Evolutionary conservation across 2,797 vertebrate genomes (phyloP).

Genomic region (Poeciliopsis gracilis): DNA sequence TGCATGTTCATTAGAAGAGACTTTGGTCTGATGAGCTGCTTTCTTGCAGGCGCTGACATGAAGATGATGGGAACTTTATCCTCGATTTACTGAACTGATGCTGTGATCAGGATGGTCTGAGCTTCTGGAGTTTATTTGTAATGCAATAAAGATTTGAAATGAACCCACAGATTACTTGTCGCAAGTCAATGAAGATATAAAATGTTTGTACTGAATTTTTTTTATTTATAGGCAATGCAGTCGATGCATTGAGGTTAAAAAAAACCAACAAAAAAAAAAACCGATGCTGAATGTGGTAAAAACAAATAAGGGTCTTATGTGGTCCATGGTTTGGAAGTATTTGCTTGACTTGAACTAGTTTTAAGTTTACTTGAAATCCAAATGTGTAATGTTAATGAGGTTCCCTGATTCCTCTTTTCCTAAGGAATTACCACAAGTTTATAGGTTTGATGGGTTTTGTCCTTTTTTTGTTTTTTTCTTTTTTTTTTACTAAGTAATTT

Average conservation of each 20-base stretch:
- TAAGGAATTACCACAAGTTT: too few relatives aligned
- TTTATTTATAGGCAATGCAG: too few relatives aligned
- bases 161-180: neutral
- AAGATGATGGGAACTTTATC: neutral
- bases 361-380: neutral
- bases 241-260: neutral
- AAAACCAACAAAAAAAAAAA: too few relatives aligned
- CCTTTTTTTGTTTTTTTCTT: too few relatives aligned
- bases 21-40: neutral
- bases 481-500: too few relatives aligned
- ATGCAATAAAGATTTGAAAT: neutral
- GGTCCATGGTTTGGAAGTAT: neutral
- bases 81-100: neutral
- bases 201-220: neutral
- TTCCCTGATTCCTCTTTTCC: too few relatives aligned
- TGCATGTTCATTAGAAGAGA: neutral
- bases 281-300: neutral
- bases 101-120: neutral
- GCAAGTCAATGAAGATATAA: neutral
- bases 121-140: neutral
- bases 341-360: neutral
- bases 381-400: too few relatives aligned
- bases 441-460: too few relatives aligned
- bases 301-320: neutral
- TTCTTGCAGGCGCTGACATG: neutral